Evolutionary conservation across 2,888 invertebrate species (phyloP), one percentile per base, ranked within the genome.

Genomic region (Allophyes oxyacanthae): DNA sequence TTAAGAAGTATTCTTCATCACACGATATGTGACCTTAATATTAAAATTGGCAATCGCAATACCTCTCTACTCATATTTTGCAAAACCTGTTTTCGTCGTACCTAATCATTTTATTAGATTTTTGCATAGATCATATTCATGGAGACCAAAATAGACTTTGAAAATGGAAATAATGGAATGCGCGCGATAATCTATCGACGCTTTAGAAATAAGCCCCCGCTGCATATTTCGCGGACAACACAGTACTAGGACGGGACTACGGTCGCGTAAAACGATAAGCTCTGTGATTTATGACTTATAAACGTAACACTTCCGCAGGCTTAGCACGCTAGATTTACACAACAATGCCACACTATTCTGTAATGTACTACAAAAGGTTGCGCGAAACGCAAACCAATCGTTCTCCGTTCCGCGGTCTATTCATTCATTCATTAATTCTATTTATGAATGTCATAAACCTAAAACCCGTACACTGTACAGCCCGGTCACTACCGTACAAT

Each of bases 211-310:
- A 79, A 80, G 78, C 80, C 81, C 77, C 81, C 79, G 83, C 81
- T 84, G 89, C 85, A 87, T 85, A 87, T 88, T 87, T 85, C 77
- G 84, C 78, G 84, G 82, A 75, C 81, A 78, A 77, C 73, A 75
- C 79, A 78, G 72, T 79, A 74, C 63, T 58, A 55, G 68, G 63
- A 68, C 68, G 60, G 67, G 61, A 54, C 69, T 50, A 55, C 71
- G 62, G 85, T 81, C 83, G 84, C 81, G 81, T 83, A 79, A 82
- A 82, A 83, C 87, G 91, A 91, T 91, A 91, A 91, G 89, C 88
- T 79, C 64, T 70, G 84, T 91, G 90, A 91, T 91, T 91, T 91
- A 91, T 87, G 88, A 84, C 82, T 84, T 87, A 87, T 88, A 87
- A 91, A 88, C 85, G 86, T 85, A 85, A 87, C 84, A 89, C 86